A percentile compares a stretch with the other conserved stretches of the same genome.
Conservation (phyloP, 1,140 invertebrate species). For the Tetramorium alpestre region DNA sequence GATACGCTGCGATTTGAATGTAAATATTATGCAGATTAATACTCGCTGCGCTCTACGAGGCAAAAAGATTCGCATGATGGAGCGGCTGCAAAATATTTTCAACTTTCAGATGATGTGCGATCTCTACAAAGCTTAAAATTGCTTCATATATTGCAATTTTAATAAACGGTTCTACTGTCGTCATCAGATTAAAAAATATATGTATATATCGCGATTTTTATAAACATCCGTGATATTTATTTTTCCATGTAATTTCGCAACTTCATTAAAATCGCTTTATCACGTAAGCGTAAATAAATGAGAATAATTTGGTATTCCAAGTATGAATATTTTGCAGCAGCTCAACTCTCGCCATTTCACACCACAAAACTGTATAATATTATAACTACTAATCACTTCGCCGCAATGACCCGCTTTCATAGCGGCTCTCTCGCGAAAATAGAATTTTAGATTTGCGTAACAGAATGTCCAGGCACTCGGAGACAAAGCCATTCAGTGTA, state of each 20-base stretch:
- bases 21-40: constrained; percentile 50
- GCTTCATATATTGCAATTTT: background rate
- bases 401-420: background rate
- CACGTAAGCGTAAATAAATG: background rate
- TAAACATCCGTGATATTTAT: background rate
- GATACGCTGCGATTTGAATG: background rate
- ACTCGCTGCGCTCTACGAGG: background rate
- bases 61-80: background rate
- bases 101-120: background rate
- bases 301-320: constrained; percentile 15
- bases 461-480: background rate
- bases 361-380: background rate
- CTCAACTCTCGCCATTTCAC: background rate
- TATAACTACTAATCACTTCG: constrained; percentile 3
- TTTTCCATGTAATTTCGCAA: background rate
- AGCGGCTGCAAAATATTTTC: constrained; percentile 20
- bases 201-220: background rate
- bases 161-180: background rate
- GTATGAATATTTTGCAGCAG: constrained; percentile 1
- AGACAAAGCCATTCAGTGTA: constrained; percentile 7
- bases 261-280: background rate
- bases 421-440: constrained; percentile 7
- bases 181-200: constrained; percentile 22
- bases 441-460: constrained; percentile 44
- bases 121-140: constrained; percentile 13